Base-by-base conservation (phyloP, 2,113 vertebrate genomes). In the Actenoides lindsayi region DNA sequence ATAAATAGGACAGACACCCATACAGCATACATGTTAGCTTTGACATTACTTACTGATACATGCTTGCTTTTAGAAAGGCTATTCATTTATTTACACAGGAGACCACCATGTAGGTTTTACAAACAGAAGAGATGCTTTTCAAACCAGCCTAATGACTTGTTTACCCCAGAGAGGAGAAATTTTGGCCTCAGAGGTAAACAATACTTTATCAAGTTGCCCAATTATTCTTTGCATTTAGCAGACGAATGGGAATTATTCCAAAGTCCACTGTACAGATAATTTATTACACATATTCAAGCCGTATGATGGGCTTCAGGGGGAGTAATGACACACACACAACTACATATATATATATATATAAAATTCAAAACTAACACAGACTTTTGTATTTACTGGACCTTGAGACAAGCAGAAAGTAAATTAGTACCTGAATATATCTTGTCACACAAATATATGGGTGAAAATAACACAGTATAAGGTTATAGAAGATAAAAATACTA, bases 301-400 rank as follows among this genome's bases (percentile, higher is more conserved):
- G 3, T 54, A 30, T 23, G 21, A 63, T 17, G 6, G 25, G 13
- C 13, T 89, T 89, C 42, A n/a, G n/a, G 57, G 24, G 70, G 91
- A 70, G 31, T 18, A 78, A 75, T 41, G 35, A 65, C 0, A 0
- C 3, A 59, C 33, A 56, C 2, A 35, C 4, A 53, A 14, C 21
- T n/a, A 54, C 1, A 31, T 31, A n/a, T 4, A 30, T 53, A 53
- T 35, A 35, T 4, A 30, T 50, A 24, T 35, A 17, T 20, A 57
- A 70, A 89, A 70, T 70, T 76, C 24, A 77, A 83, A 83, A 65
- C 7, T 25, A 89, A 62, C 13, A 83, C 1, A 48, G 27, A 44
- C 69, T 95, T 90, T 79, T 73, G 6, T 69, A 42, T 74, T 89
- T 3, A 0, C 16, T 69, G 65, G 39, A 57, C 6, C n/a, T 48